Evolutionary conservation across 2,113 vertebrate species (phyloP).

Genomic region (Bagarius yarrelli): DNA sequence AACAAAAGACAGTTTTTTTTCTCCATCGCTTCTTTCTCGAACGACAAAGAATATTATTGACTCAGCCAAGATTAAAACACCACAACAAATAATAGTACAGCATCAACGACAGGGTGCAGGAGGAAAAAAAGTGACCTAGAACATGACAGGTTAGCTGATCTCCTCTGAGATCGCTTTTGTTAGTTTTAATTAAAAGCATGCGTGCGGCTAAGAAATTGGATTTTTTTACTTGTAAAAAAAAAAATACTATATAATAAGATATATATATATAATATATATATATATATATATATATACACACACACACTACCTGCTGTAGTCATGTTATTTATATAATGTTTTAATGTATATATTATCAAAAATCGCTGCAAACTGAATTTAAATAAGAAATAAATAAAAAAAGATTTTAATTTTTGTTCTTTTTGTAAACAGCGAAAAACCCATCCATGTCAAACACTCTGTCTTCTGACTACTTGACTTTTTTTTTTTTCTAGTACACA

Average conservation of each 20-base stretch:
- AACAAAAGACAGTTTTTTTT: slow-evolving; percentile 69
- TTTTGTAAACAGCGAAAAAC: neutral
- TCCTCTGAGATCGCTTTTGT: slow-evolving; percentile 54
- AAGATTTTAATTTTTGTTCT: slow-evolving; percentile 2
- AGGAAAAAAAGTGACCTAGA: slow-evolving; percentile 63
- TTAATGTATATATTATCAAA: slow-evolving; percentile 23
- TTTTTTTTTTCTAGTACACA: slow-evolving; percentile 8
- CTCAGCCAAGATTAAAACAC: slow-evolving; percentile 77
- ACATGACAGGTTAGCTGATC: slow-evolving; percentile 60
- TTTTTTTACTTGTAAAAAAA: slow-evolving; percentile 53
- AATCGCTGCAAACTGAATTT: slow-evolving; percentile 20
- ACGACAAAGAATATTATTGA: slow-evolving; percentile 84
- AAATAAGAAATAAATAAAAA: slow-evolving; percentile 39
- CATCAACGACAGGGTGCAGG: slow-evolving; percentile 68
- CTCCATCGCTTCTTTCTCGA: slow-evolving; percentile 74
- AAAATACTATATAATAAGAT: too few species aligned
- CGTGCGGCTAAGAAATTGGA: slow-evolving; percentile 56
- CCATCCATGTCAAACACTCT: slow-evolving; percentile 27
- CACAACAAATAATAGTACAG: slow-evolving; percentile 77
- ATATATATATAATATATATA: too few species aligned
- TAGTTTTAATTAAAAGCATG: slow-evolving; percentile 72
- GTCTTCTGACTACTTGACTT: slow-evolving; percentile 48
- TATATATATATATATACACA: too few species aligned
- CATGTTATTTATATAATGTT: slow-evolving; percentile 39
- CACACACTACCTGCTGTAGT: neutral